A percentile compares a stretch with the other conserved stretches of the same genome.
Conservation (phyloP, 2,888 invertebrate species). For the Acrobasis suavella region DNA sequence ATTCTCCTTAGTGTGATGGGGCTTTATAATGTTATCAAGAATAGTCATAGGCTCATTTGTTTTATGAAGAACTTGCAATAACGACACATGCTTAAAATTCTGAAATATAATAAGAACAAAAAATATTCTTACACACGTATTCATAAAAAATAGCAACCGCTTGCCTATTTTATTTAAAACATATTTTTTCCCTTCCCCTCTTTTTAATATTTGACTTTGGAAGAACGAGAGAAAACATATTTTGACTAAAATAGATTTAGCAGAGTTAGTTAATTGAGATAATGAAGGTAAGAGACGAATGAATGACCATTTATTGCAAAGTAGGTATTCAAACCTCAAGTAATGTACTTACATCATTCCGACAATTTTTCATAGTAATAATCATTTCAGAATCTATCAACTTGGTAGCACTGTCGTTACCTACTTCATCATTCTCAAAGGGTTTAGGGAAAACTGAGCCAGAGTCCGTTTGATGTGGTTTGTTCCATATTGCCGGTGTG, state of each 20-base stretch:
- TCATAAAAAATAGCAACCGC: too few relatives aligned
- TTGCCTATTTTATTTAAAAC: too few relatives aligned
- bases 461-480: constrained; percentile 28
- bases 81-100: constrained; percentile 63
- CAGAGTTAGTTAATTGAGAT: too few relatives aligned
- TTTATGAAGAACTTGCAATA: constrained; percentile 74
- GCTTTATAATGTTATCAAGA: constrained; percentile 27
- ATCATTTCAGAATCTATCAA: constrained; percentile 69
- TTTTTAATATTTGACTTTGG: too few relatives aligned
- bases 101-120: constrained; percentile 42
- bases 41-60: constrained; percentile 52
- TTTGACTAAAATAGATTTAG: too few relatives aligned
- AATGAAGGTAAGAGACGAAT: too few relatives aligned
- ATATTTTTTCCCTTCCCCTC: too few relatives aligned
- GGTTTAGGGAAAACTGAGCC: constrained; percentile 45
- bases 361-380: constrained; percentile 70
- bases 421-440: constrained; percentile 47
- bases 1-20: constrained; percentile 51
- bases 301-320: background rate
- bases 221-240: too few relatives aligned
- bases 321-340: background rate
- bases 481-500: background rate
- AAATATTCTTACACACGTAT: too few relatives aligned
- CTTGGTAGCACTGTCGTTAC: constrained; percentile 34
- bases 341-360: constrained; percentile 51